These are phyloP conservation scores for Urocitellus parryii DNA, from an alignment of 2,113 vertebrate genomes.

Conservation along the genomic window DNA sequence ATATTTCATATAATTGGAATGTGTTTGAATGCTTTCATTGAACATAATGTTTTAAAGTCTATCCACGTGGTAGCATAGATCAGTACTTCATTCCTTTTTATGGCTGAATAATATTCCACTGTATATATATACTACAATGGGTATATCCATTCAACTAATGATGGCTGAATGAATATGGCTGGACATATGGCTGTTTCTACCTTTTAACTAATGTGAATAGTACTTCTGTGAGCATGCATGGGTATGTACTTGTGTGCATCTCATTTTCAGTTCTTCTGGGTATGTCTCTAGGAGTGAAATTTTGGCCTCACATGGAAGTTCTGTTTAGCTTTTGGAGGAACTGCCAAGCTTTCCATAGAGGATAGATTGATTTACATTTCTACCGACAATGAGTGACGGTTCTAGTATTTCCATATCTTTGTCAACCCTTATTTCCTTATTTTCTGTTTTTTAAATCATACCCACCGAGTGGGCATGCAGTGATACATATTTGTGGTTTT, in stretches of 20 bases:
- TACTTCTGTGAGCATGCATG: not conserved
- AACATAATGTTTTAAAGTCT: not conserved
- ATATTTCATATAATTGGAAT: not conserved
- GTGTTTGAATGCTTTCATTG: slow-evolving; percentile 37
- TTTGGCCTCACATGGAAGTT: not conserved
- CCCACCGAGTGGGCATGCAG: not conserved
- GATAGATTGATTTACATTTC: not conserved
- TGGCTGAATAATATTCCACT: not conserved
- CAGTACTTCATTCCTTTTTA: not conserved
- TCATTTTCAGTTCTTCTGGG: not conserved
- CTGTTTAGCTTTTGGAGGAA: slow-evolving; percentile 59
- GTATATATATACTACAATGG: not conserved
- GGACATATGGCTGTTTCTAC: not conserved
- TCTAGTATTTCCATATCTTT: slow-evolving; percentile 13
- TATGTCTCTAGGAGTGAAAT: not conserved
- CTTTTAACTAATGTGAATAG: slow-evolving; percentile 30
- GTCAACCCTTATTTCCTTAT: not conserved
- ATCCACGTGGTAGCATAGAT: not conserved
- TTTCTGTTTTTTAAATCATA: slow-evolving; percentile 39
- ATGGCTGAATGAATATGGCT: not conserved
- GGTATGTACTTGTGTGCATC: not conserved
- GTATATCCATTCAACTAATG: not conserved
- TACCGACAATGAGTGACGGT: not conserved
- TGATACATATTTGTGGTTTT: slow-evolving; percentile 22
- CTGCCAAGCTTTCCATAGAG: not conserved